Evolutionary conservation across 1,140 invertebrate genomes (phyloP), one percentile per base, ranked within the genome.

Genomic region (Dufourea novaeangliae): DNA sequence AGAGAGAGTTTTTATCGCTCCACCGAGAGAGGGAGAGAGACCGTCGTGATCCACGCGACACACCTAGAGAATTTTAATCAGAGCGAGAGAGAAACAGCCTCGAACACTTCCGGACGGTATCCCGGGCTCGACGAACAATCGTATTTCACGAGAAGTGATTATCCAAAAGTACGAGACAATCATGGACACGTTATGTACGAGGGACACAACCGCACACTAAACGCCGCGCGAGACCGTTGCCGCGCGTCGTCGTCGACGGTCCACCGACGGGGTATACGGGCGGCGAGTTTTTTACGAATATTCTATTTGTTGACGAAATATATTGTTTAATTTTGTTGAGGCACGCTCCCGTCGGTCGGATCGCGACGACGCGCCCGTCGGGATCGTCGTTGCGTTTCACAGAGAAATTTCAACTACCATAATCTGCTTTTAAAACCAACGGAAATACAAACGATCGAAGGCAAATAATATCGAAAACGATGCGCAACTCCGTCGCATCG

Each of bases 261-360:
- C 20, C 56, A 12, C 34, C 32, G 14, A 20, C 12, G 25, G 8
- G n/a, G 50, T 22, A 22, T 10, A 56, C 52, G 50, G 25, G 78
- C 27, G 46, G 17, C 46, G 70, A 68, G 68, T 85, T 85, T 62
- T 89, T 88, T 85, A 85, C 61, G 52, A 80, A 83, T n/a, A n/a
- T 86, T 88, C 78, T 88, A 87, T 89, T 91, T 88, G 85, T 91
- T 90, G 82, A 86, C n/a, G 64, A 54, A 78, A 85, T 89, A 84
- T 82, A 89, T 88, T 89, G 74, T 89, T 89, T 89, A 89, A 89
- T 90, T 90, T 89, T 88, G 86, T 90, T 89, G 78, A 84, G 10
- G 77, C 22, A 32, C 69, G 70, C 32, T n/a, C 14, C 66, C 72
- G 25, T 62, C 54, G 34, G 59, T 12, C 22, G 17, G 52, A 46